phyloP scores from a whole-genome alignment of 2,797 vertebrate genomes.

The Enteromius mattozi region DNA sequence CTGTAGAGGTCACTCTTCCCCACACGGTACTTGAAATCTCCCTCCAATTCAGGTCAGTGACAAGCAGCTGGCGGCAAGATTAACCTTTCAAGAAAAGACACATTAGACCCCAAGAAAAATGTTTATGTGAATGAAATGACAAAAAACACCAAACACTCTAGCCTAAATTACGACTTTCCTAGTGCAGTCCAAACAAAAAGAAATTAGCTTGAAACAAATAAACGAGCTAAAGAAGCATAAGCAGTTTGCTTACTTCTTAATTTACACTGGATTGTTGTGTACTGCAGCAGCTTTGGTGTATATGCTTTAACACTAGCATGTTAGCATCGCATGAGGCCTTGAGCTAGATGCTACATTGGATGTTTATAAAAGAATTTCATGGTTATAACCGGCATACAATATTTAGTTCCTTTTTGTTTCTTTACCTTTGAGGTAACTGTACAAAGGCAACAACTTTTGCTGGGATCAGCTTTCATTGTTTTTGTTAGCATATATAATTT shows the following conservation, averaged over 20 bases:
- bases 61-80: not conserved
- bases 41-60: not conserved
- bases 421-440: not conserved
- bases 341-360: not conserved
- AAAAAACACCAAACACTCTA: not conserved
- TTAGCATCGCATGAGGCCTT: not conserved
- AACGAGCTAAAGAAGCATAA: not conserved
- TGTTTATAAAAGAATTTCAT: not conserved
- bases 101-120: not conserved
- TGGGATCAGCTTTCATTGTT: not conserved
- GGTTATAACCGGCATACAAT: not conserved
- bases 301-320: not conserved
- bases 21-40: constrained; percentile 10
- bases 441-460: not conserved
- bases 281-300: not conserved
- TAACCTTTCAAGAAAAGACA: constrained; percentile 5
- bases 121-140: constrained; percentile 11
- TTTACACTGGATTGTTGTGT: not conserved
- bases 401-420: constrained; percentile 1
- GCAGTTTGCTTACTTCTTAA: not conserved
- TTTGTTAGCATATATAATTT: constrained; percentile 2
- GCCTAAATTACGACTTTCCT: not conserved
- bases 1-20: constrained; percentile 46
- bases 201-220: not conserved
- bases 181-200: not conserved